These are phyloP conservation scores for Ochropleura plecta DNA, from an alignment of 2,888 invertebrate genomes.

Conservation along the genomic window DNA sequence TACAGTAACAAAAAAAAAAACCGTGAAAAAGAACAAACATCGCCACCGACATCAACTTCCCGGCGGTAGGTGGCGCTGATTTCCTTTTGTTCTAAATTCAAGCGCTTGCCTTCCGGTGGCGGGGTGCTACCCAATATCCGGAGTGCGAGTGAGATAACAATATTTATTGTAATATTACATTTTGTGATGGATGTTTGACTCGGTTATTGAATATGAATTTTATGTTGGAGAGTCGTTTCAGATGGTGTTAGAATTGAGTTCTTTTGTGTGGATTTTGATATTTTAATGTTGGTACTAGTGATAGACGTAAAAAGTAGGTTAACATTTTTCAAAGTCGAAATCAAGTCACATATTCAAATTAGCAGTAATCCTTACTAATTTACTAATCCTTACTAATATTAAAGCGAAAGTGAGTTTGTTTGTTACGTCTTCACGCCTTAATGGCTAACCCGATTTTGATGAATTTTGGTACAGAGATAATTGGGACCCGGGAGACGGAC, in stretches of 20 bases:
- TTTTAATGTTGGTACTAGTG: neutral
- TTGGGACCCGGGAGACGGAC: no score
- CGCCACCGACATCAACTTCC: constrained; percentile 36
- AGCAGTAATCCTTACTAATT: no score
- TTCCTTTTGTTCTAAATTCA: constrained; percentile 71
- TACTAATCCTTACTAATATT: no score
- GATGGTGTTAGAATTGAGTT: constrained; percentile 18
- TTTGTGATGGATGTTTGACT: constrained; percentile 33
- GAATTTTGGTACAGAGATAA: no score
- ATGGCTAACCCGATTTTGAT: no score
- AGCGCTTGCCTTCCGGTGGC: constrained; percentile 60
- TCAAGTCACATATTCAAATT: no score
- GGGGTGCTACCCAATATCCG: constrained; percentile 69
- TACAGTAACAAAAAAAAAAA: neutral
- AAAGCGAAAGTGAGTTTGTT: no score
- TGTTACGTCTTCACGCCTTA: no score
- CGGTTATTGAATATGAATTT: constrained; percentile 37
- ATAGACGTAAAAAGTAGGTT: neutral
- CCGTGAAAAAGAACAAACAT: constrained; percentile 12
- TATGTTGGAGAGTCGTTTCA: constrained; percentile 9
- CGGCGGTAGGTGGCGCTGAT: constrained; percentile 56
- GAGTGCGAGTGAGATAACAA: constrained; percentile 55
- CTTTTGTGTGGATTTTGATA: neutral
- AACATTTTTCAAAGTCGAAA: neutral
- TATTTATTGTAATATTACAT: constrained; percentile 37